Percentiles rank a stretch among this genome's conserved stretches.
Conservation (phyloP, 2,888 invertebrate genomes). For the Bombyx huttoni region DNA sequence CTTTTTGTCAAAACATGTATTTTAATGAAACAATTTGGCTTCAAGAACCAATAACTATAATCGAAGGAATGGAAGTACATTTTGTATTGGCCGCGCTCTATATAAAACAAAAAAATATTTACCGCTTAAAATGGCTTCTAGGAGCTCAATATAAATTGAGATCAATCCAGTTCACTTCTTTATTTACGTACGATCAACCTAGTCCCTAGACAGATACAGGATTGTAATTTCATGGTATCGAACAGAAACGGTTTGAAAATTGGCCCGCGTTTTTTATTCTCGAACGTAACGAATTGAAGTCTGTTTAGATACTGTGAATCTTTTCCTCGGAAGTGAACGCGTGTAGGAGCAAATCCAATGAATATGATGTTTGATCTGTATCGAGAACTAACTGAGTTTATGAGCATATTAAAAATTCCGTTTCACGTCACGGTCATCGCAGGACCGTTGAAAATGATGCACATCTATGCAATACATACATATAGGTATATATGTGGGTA, state of each 20-base stretch:
- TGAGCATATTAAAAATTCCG: conserved; percentile 40
- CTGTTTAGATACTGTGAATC: conserved; percentile 16
- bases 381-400: conserved; percentile 22
- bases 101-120: not conserved
- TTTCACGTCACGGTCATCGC: conserved; percentile 22
- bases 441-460: conserved; percentile 6
- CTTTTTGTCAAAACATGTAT: too few species aligned
- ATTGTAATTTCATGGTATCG: conserved; percentile 16
- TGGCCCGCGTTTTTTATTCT: conserved; percentile 14
- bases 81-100: not conserved
- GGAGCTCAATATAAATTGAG: conserved; percentile 10
- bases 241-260: conserved; percentile 13
- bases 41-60: not conserved
- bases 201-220: conserved; percentile 1
- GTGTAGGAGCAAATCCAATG: conserved; percentile 28
- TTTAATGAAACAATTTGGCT: too few species aligned
- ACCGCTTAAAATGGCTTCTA: conserved; percentile 2
- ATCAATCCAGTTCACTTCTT: conserved; percentile 11
- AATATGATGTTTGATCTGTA: conserved; percentile 39
- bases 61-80: not conserved
- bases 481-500: too few species aligned
- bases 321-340: conserved; percentile 13
- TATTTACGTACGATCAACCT: conserved; percentile 11
- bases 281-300: conserved; percentile 19
- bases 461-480: too few species aligned